Percentiles rank a stretch among this genome's conserved stretches.
These are phyloP conservation scores for Agrotis clavis DNA, from an alignment of 2,888 invertebrate species.

Conservation along the genomic window DNA sequence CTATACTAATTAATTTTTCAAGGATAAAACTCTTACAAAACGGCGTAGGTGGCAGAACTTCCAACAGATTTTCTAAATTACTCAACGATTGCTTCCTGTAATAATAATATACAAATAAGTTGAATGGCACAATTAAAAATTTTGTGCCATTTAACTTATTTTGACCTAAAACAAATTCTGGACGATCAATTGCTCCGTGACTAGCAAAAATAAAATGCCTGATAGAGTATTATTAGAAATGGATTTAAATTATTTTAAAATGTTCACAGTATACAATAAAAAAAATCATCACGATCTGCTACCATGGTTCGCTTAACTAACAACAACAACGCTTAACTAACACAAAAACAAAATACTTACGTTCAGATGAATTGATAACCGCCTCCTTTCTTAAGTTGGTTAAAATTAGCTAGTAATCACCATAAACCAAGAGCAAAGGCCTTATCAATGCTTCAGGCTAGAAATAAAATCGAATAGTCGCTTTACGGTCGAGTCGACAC, in stretches of 20 bases:
- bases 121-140: too few species aligned
- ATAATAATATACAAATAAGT: not conserved
- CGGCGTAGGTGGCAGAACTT: not conserved
- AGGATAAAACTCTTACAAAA: conserved; percentile 12
- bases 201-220: conserved; percentile 6
- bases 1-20: not conserved
- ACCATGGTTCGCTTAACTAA: too few species aligned
- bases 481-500: conserved; percentile 19
- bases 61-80: conserved; percentile 11
- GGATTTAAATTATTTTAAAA: conserved; percentile 12
- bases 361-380: too few species aligned
- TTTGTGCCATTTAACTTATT: too few species aligned
- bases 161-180: not conserved
- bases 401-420: conserved; percentile 9
- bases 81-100: not conserved
- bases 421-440: conserved; percentile 19
- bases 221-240: conserved; percentile 8
- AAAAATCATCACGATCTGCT: too few species aligned
- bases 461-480: conserved; percentile 45
- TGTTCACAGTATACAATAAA: conserved; percentile 1
- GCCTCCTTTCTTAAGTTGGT: too few species aligned
- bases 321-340: too few species aligned
- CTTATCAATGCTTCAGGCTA: conserved; percentile 18
- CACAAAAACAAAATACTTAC: too few species aligned
- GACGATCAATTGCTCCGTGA: conserved; percentile 3